Evolutionary conservation across 2,113 vertebrate species (phyloP).

Genomic region (Nerophis lumbriciformis): DNA sequence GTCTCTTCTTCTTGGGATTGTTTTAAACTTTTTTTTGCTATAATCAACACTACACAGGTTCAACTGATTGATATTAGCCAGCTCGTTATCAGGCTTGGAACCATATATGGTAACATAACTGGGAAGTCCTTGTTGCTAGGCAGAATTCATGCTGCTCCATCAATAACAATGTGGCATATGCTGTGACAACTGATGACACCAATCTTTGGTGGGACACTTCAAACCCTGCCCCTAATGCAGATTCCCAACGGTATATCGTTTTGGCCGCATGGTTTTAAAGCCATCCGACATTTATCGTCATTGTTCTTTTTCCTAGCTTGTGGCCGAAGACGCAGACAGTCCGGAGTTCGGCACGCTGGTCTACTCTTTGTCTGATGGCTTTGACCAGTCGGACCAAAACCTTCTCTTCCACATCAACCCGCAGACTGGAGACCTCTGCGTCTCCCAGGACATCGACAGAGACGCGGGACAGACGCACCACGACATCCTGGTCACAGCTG

Average conservation of each 20-base stretch:
- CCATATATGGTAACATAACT: no score
- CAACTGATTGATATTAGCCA: not conserved
- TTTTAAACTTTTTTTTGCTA: no score
- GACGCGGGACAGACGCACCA: conserved; percentile 75
- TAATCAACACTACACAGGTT: not conserved
- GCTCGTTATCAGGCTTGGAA: no score
- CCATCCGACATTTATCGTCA: not conserved
- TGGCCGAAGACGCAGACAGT: conserved; percentile 81
- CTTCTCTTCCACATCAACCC: conserved; percentile 77
- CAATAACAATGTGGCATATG: no score
- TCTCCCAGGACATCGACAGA: conserved; percentile 83
- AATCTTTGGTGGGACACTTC: no score
- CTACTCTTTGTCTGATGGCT: conserved; percentile 80
- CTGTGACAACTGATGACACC: no score
- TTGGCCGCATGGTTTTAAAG: no score
- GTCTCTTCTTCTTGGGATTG: no score
- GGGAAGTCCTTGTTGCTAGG: no score
- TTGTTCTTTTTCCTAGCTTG: conserved; percentile 67
- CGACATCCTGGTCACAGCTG: conserved; percentile 85
- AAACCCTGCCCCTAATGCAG: no score
- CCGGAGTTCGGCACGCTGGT: conserved; percentile 75
- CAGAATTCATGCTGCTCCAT: no score
- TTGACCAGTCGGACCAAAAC: conserved; percentile 74
- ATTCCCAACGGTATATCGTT: no score
- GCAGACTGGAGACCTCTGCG: conserved; percentile 77